Percentiles rank a stretch among this genome's conserved stretches.
Evolutionary conservation across 2,113 vertebrate species (phyloP).

Genomic region (Myotis lucifugus): DNA sequence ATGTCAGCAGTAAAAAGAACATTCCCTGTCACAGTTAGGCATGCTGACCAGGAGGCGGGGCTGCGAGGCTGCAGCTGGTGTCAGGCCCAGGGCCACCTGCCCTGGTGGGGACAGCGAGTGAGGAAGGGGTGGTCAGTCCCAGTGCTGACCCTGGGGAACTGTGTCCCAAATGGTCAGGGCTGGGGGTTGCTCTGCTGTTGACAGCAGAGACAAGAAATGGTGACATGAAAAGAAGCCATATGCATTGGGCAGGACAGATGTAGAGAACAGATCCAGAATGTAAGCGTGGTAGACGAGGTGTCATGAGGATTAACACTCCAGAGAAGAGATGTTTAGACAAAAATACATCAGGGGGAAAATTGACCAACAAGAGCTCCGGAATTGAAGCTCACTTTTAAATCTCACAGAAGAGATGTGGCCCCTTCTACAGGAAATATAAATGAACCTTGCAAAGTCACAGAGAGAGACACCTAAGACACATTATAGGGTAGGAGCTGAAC

Average conservation of each 20-base stretch:
- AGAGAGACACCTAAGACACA: background rate
- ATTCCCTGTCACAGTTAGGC: background rate
- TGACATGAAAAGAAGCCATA: background rate
- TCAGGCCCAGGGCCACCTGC: background rate
- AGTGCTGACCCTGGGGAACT: background rate
- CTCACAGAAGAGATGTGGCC: background rate
- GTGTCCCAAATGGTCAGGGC: fast-evolving
- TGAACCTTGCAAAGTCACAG: background rate
- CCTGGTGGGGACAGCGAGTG: fast-evolving
- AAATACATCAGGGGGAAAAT: background rate
- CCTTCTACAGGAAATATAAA: background rate
- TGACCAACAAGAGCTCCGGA: background rate
- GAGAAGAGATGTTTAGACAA: background rate
- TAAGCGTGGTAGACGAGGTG: background rate
- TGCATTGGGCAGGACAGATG: background rate
- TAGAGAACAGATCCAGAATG: fast-evolving
- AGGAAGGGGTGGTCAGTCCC: background rate
- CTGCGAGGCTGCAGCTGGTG: background rate
- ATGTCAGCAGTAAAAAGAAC: background rate
- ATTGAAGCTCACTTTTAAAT: background rate
- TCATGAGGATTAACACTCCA: background rate
- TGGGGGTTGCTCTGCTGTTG: background rate
- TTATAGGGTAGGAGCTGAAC: background rate
- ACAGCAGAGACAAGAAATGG: background rate
- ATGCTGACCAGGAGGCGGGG: background rate